These are phyloP conservation scores for Stichodactyla helianthus DNA, from an alignment of 64 coral and sea anemone species.

Conservation along the genomic window DNA sequence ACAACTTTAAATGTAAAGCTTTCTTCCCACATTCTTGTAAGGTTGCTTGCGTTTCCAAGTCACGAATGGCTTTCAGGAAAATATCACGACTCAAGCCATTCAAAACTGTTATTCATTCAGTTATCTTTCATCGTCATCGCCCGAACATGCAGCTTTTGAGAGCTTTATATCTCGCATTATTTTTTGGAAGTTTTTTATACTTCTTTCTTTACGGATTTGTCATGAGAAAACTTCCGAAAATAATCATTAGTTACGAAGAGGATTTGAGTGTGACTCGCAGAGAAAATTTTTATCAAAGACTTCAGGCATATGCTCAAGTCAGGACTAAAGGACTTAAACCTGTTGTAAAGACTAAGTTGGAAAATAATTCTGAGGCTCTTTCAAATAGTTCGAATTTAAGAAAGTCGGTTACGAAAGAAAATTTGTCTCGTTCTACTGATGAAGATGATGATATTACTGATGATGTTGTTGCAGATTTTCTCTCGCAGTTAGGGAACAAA, in stretches of 20 bases:
- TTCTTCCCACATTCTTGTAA: no score
- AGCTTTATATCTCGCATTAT: constrained; percentile 45
- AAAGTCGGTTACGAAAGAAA: not conserved
- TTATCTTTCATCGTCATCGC: not conserved
- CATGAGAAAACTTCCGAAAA: constrained; percentile 41
- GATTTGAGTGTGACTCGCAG: not conserved
- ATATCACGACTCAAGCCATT: no score
- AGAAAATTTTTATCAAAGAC: not conserved
- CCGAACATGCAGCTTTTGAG: constrained; percentile 30
- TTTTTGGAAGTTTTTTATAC: constrained; percentile 48
- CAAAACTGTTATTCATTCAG: no score
- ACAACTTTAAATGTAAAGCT: no score
- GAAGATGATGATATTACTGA: not conserved
- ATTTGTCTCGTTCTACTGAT: not conserved
- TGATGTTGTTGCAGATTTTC: not conserved
- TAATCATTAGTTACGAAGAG: constrained; percentile 63
- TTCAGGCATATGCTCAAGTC: not conserved
- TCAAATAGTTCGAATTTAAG: not conserved
- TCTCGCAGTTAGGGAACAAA: not conserved
- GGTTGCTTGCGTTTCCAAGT: no score
- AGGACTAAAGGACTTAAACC: not conserved
- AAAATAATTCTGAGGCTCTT: not conserved
- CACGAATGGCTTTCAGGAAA: no score
- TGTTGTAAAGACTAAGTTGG: no score
- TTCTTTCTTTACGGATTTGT: constrained; percentile 49